These are phyloP conservation scores for Tetragonula carbonaria DNA, from an alignment of 2,888 invertebrate species.

Conservation along the genomic window DNA sequence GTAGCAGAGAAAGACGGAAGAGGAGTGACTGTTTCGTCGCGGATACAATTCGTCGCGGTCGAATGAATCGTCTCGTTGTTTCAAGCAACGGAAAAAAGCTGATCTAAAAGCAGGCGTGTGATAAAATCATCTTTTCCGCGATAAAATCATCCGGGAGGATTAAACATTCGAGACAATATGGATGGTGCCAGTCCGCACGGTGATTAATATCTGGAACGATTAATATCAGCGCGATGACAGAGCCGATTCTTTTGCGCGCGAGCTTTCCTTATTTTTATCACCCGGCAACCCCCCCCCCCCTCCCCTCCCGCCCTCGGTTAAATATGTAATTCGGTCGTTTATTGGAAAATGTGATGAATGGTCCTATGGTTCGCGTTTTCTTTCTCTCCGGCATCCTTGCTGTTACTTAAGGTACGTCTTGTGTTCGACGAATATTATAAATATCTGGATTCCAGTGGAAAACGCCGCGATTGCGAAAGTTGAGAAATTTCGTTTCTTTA, in stretches of 20 bases:
- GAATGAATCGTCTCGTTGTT: neutral
- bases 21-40: neutral
- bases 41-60: neutral
- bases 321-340: neutral
- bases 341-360: constrained; percentile 2
- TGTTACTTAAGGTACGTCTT: neutral
- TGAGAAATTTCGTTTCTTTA: no score
- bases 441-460: no score
- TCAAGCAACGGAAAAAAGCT: neutral
- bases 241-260: neutral
- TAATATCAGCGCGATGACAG: constrained; percentile 46
- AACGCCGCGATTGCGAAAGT: no score
- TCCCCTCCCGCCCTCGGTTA: neutral
- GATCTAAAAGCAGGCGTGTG: neutral
- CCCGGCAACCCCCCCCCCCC: neutral
- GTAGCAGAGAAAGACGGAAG: neutral
- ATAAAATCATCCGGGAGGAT: constrained; percentile 31
- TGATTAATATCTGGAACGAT: constrained; percentile 50
- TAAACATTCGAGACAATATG: constrained; percentile 24
- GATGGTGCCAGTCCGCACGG: neutral
- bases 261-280: neutral
- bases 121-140: neutral
- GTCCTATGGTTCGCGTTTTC: neutral
- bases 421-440: constrained; percentile 2
- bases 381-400: no score